Percentiles rank a stretch among this genome's conserved stretches.
Conservation (phyloP, 2,888 invertebrate genomes). For the Cactoblastis cactorum region DNA sequence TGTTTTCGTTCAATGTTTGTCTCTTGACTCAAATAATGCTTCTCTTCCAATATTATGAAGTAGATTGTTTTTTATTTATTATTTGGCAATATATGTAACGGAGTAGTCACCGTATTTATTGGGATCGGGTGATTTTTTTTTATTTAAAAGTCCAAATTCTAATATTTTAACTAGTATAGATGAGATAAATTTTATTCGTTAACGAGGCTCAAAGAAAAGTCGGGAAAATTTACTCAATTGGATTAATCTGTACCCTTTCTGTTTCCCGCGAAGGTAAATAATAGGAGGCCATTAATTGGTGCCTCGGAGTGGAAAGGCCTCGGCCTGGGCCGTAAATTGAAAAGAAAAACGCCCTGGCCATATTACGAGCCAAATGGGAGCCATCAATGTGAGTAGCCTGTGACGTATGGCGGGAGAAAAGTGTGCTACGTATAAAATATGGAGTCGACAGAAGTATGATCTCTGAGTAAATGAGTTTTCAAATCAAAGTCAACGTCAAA, state of each 20-base stretch:
- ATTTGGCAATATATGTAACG: no score
- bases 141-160: no score
- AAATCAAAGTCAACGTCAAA: no score
- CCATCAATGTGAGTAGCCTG: slow-evolving; percentile 23
- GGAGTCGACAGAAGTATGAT: slow-evolving; percentile 11
- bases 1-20: no score
- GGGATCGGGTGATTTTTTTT: no score
- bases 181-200: no score
- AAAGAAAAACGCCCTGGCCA: slow-evolving; percentile 36
- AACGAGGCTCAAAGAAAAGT: neutral
- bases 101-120: no score
- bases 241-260: slow-evolving; percentile 3
- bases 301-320: slow-evolving; percentile 12
- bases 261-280: slow-evolving; percentile 19
- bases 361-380: slow-evolving; percentile 27
- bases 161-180: no score
- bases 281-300: slow-evolving; percentile 24
- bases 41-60: no score
- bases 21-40: no score
- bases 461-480: no score
- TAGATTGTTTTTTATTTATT: no score
- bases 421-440: neutral
- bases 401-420: slow-evolving; percentile 18
- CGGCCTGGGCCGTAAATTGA: slow-evolving; percentile 41
- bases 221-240: neutral